These are phyloP conservation scores for Thamnophis sirtalis DNA, from an alignment of 2,113 vertebrate genomes.

Conservation along the genomic window DNA sequence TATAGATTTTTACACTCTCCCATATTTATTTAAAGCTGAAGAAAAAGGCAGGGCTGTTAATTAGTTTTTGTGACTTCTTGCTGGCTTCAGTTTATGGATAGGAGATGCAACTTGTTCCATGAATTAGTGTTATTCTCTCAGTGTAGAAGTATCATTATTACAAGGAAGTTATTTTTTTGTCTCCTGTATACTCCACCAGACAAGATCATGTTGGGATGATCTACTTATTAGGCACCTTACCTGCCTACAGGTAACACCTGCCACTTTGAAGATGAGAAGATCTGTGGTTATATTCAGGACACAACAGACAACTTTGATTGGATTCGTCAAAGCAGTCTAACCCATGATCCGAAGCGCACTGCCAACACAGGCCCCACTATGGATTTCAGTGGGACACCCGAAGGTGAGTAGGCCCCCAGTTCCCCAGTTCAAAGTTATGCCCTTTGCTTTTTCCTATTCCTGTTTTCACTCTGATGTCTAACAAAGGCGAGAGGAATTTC, in stretches of 20 bases:
- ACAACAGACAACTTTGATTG: slow-evolving; percentile 92
- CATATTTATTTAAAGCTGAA: background rate
- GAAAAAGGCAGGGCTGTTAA: background rate
- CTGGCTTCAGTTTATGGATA: background rate
- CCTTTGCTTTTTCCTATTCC: background rate
- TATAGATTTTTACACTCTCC: slow-evolving; percentile 7
- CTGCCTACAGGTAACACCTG: slow-evolving; percentile 81
- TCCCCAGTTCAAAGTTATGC: background rate
- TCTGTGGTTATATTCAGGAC: slow-evolving; percentile 94
- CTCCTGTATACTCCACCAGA: background rate
- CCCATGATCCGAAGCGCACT: slow-evolving; percentile 90
- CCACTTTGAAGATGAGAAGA: slow-evolving; percentile 89
- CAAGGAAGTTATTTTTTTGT: background rate
- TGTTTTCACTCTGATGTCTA: background rate
- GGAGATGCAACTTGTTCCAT: background rate
- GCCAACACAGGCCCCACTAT: slow-evolving; percentile 89
- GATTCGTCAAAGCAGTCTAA: slow-evolving; percentile 90
- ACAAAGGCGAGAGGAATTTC: background rate
- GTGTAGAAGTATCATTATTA: background rate
- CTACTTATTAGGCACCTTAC: background rate
- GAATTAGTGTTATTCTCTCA: background rate
- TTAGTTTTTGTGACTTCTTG: background rate
- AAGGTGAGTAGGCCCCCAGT: slow-evolving; percentile 71
- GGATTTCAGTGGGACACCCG: slow-evolving; percentile 88
- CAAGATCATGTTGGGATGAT: slow-evolving; percentile 5